Evolutionary conservation across 1,140 invertebrate species (phyloP), one percentile per base, ranked within the genome.

Genomic region (Cryptotermes secundus): DNA sequence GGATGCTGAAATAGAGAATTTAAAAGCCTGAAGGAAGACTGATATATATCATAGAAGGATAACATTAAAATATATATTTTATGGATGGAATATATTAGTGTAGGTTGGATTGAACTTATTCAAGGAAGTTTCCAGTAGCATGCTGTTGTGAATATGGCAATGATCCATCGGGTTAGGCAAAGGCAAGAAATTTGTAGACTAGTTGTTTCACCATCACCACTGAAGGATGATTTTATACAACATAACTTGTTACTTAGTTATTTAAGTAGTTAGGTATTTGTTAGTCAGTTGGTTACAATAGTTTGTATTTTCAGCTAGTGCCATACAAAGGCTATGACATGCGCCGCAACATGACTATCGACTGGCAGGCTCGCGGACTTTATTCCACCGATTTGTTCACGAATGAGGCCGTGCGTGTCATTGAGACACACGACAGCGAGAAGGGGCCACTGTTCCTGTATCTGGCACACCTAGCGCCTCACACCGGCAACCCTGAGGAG

Each of bases 371-470:
- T 6, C 88, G 89, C 82, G 94, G 93, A 6, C 91, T 93, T 87
- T 97, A 97, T 88, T 92, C 95, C 1, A 96, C 96, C 0, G 94
- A 96, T 87, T 88, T 97, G 16, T 93, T 97, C 83, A 96, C 96
- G 0, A 88, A 93, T 10, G 93, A 95, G 89, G 93, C 96, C 0
- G 89, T 94, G n/a, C 86, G 90, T 79, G 87, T 96, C 1, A 96
- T 97, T 45, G 88, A 92, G 16, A 87, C 91, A 3, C 95, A 97
- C 86, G 88, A 94, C 65, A 86, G 85, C 14, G 86, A 85, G 26
- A 86, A 90, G 34, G 87, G 85, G 80, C 96, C 96, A 0, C 88
- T 98, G 84, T 97, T 97, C 87, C 88, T 98, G n/a, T 93, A 96
- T 86, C 86, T 98, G 42, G 92, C 93, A 0, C 96, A 97, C 88